Evolutionary conservation across 1,140 invertebrate genomes (phyloP), one percentile per base, ranked within the genome.

Genomic region (Diachasmimorpha longicaudata): DNA sequence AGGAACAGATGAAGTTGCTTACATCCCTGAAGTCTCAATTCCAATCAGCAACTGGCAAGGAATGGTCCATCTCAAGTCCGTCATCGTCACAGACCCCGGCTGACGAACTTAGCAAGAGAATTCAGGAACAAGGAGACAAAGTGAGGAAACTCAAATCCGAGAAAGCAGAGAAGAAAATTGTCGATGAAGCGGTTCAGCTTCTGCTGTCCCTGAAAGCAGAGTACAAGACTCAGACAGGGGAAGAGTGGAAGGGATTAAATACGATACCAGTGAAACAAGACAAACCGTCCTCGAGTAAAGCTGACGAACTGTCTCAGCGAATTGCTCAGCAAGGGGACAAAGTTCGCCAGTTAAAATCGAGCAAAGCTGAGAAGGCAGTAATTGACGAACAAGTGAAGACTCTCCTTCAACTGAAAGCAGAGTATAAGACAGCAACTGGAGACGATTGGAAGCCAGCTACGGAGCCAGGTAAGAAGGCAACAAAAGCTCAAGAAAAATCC

Each of bases 361-460:
- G 81, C 46, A 90, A 90, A 77, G 88, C 86, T 52, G 77, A 87
- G 16, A 84, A 85, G 73, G 44, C 76, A 6, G 78, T 85, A 42
- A 71, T 84, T 46, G 79, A 80, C 25, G 77, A 84, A 19, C 92
- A 91, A 81, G 92, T 95, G 0, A 91, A 94, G 80, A 79, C 85
- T 5, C 84, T 96, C 8, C 80, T 95, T 0, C 82, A 83, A 1
- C 83, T 95, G 4, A 96, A 96, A 86, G 85, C 88, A 16, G 89
- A 94, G 44, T 95, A 91, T 83, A 94, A 94, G 86, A 85, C 84
- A 58, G 78, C 85, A 8, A 90, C 91, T 9, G 93, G 92, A 11
- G 78, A 86, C 76, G 93, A 94, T 71, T 94, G 93, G 93, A 92
- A 91, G 75, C 86, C 90, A 10, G 81, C 83, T 58, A 92, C 92